Conservation (phyloP, 2,888 invertebrate genomes). For the Mythimna albipuncta region DNA sequence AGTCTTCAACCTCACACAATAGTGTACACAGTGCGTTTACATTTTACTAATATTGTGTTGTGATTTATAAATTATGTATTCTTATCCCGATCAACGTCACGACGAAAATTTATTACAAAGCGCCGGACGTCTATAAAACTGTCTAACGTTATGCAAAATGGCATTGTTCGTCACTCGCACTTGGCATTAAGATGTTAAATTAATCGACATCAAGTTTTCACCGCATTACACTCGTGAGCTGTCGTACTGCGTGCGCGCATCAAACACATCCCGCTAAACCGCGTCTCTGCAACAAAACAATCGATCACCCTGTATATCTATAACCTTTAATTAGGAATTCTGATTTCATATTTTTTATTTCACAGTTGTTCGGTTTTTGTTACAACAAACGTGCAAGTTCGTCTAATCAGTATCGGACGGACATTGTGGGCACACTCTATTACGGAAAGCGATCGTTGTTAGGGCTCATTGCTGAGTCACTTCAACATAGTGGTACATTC, state of each 20-base stretch:
- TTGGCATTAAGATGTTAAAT: conserved; percentile 59
- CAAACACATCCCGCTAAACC: conserved; percentile 23
- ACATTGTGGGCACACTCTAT: conserved; percentile 22
- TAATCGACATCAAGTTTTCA: conserved; percentile 56
- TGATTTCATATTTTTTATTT: conserved; percentile 36
- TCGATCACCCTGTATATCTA: conserved; percentile 55
- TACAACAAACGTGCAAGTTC: conserved; percentile 22
- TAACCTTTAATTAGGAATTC: conserved; percentile 35
- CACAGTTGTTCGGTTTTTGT: conserved; percentile 25
- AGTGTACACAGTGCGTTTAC: conserved; percentile 45
- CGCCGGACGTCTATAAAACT: conserved; percentile 78
- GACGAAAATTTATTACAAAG: conserved; percentile 68
- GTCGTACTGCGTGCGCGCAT: conserved; percentile 47
- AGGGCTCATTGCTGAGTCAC: conserved; percentile 50
- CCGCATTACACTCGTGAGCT: conserved; percentile 56
- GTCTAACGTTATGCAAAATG: conserved; percentile 74
- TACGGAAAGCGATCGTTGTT: conserved; percentile 42
- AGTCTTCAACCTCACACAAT: conserved; percentile 43
- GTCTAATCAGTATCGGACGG: conserved; percentile 13
- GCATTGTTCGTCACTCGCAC: conserved; percentile 71
- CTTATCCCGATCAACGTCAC: conserved; percentile 68
- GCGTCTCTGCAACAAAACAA: conserved; percentile 20
- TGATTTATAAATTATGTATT: conserved; percentile 67
- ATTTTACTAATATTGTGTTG: conserved; percentile 44
- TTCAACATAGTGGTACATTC: conserved; percentile 30